A percentile compares a stretch with the other conserved stretches of the same genome.
Conservation (phyloP, 2,888 invertebrate genomes). For the Myopa testacea region DNA sequence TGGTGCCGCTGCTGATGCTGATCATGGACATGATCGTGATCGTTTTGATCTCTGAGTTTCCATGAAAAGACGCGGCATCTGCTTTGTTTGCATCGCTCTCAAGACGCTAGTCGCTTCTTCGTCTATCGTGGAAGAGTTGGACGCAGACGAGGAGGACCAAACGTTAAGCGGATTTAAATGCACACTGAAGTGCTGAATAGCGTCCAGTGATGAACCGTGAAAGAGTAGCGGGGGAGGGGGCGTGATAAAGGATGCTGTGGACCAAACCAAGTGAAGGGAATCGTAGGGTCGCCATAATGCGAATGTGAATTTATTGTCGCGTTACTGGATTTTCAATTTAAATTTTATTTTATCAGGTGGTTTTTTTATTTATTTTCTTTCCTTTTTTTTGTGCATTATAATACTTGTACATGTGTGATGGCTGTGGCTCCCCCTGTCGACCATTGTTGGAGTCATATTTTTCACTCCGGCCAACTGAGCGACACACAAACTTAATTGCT, state of each 20-base stretch:
- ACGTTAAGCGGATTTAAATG: constrained; percentile 34
- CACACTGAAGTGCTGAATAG: too few relatives aligned
- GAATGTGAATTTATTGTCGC: constrained; percentile 4
- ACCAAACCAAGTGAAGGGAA: background rate
- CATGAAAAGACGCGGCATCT: constrained; percentile 10
- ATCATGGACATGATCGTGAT: constrained; percentile 11
- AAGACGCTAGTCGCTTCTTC: background rate
- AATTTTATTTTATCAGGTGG: background rate
- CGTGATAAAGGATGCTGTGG: background rate
- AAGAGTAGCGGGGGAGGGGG: background rate
- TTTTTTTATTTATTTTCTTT: constrained; percentile 1
- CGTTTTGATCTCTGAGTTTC: constrained; percentile 12
- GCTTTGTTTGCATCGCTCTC: background rate
- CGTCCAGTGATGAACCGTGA: background rate
- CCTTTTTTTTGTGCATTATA: background rate
- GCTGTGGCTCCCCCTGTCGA: background rate
- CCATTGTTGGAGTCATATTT: background rate
- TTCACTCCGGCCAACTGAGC: background rate
- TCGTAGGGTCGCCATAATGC: background rate
- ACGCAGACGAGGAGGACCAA: constrained; percentile 20
- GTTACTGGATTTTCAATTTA: background rate
- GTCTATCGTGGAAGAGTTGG: background rate
- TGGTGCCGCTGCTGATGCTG: background rate
- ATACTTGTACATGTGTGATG: too few relatives aligned
- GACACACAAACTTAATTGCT: constrained; percentile 3